Base-by-base conservation (phyloP, 2,888 invertebrate genomes). In the Zootermopsis nevadensis region DNA sequence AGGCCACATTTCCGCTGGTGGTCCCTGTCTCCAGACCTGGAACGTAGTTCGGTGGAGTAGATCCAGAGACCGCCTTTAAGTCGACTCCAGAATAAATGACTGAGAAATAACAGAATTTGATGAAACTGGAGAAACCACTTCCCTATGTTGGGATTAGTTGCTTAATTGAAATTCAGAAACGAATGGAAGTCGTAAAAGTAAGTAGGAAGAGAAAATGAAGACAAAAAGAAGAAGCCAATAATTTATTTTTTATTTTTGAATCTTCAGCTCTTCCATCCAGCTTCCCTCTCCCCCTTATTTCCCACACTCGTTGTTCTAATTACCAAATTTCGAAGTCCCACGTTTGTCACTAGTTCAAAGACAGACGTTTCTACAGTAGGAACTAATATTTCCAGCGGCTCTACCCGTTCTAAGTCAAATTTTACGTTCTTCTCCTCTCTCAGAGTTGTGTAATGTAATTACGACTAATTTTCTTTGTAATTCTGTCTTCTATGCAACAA, bases 121-220 rank as follows among this genome's bases (percentile, higher is more conserved):
- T 66, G 15, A 31, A 67, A 27, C 67, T 67, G 30, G 30, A 67
- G 27, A 27, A 31, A 67, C 31, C 19, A 30, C 67, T 22, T 1
- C 3, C 22, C 3, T 24, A 1, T 8, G 60, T 10, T 67, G 12
- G 67, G 27, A 67, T 67, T 67, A 67, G 67, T 27, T 31, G 67
- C 12, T 67, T 67, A 67, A 67, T 67, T 67, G 67, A 67, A 67
- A 67, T 67, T n/a, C 67, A 67, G 67, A 27, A 27, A 67, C 67
- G 67, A 67, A 30, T 67, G 67, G 7, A 67, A 67, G 67, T 22
- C 22, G 67, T 8, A 67, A 31, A 30, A 67, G 31, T 15, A 19
- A 67, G 30, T 1, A 67, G 1, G 30, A n/a, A 27, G 67, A 31
- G 67, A 67, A n/a, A 67, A 30, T 30, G 31, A 67, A 67, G 67